Conservation (phyloP, 2,797 vertebrate species). For the Rachycentron canadum region DNA sequence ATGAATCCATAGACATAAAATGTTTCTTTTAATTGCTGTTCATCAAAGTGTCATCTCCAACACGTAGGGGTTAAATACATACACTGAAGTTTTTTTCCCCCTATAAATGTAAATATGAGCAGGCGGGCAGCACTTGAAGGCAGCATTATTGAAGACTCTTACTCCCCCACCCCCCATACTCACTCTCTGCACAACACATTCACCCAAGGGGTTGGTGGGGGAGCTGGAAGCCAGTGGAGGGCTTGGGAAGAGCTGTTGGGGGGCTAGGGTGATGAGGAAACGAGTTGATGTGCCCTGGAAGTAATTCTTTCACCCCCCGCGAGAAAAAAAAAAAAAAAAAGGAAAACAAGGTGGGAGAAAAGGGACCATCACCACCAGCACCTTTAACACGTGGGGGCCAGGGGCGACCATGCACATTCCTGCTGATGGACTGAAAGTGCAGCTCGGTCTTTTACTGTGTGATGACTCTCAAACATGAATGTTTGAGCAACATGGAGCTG, state of each 20-base stretch:
- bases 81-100: too few species aligned
- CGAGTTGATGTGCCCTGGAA: conserved; percentile 87
- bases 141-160: conserved; percentile 73
- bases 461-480: background rate
- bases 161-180: conserved; percentile 59
- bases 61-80: background rate
- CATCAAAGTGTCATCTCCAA: background rate
- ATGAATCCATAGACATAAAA: background rate
- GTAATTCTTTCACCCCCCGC: conserved; percentile 79
- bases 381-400: conserved; percentile 70
- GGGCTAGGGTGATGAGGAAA: conserved; percentile 82
- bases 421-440: conserved; percentile 13
- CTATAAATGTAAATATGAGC: background rate
- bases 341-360: conserved; percentile 67
- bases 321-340: conserved; percentile 12
- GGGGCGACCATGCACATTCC: conserved; percentile 32
- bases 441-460: background rate
- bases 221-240: conserved; percentile 43
- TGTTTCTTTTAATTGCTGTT: background rate
- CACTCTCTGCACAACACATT: conserved; percentile 70
- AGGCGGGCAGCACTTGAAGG: conserved; percentile 57
- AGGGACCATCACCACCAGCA: conserved; percentile 54
- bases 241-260: conserved; percentile 34
- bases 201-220: conserved; percentile 61
- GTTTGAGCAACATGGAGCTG: background rate